Evolutionary conservation across 2,888 invertebrate genomes (phyloP), one percentile per base, ranked within the genome.

Genomic region (Mesoligia furuncula): DNA sequence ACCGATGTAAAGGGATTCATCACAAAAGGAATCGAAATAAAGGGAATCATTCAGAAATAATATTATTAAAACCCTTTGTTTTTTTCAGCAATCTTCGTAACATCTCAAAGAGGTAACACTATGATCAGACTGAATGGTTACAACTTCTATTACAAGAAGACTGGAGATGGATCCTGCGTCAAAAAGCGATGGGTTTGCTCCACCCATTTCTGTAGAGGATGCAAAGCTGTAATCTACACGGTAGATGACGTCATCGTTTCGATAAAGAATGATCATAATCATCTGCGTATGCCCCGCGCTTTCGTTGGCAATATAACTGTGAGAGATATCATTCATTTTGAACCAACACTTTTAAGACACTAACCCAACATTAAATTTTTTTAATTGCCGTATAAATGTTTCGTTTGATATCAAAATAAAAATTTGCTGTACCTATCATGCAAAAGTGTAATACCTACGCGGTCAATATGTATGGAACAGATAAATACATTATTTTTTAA

Each of bases 111-210:
- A 57, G 89, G 89, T 17, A 88, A 86, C 0, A 75, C 75, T 8
- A 59, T 87, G 75, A 84, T 88, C 20, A 69, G 70, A 11, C 31
- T 82, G 0, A 51, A 79, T 7, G 85, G 85, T 4, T 88, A 71
- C 36, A 88, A 80, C 20, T 88, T 80, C 39, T 88, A 80, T 62
- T 42, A 87, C 51, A 87, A 86, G 73, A 88, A 86, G 31, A 0
- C 36, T 7, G 20, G 45, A 0, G 36, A 57, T 17, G 64, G 59
- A 0, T 79, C n/a, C 0, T 54, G 62, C 3, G 0, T 84, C 11
- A 92, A 91, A 73, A 91, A 88, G 64, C 88, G 92, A 75, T 93
- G 92, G 92, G 80, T 81, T 4, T 90, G 90, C 31, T 86, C 87
- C 6, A 85, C 85, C 7, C 75, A 88, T 70, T 84, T 83, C 74